Evolutionary conservation across 2,797 vertebrate species (phyloP), one percentile per base, ranked within the genome.

Genomic region (Coluber constrictor): DNA sequence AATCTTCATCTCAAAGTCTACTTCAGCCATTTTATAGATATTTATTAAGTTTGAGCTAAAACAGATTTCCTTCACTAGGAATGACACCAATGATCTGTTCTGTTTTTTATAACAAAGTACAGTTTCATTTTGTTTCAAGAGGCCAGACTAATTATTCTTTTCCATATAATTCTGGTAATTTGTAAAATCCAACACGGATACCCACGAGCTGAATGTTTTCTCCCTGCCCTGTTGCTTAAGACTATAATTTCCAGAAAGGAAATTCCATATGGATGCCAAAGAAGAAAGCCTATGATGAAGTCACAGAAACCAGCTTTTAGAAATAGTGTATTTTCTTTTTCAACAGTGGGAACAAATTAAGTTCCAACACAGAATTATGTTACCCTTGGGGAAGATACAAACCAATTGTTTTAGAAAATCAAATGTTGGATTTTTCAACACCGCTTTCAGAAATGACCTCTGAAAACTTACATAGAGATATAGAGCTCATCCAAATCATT

Each of bases 231-330:
- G 4, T 95, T 89, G 90, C 25, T 9, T 23, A 3, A 0, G 70
- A 29, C 92, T 91, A 43, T 91, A 92, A 56, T 90, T 43, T 51
- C 87, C 56, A 87, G 47, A 55, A 32, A 56, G 90, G 92, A 47
- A 37, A 93, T 86, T 12, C 51, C 66, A n/a, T 43, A 57, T 94
- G 95, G 90, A 12, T 88, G 91, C 2, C 57, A 47, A 1, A 1
- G 5, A 94, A 92, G 11, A 63, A 6, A 32, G 92, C 55, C 63
- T 90, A 47, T 88, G 92, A 93, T 94, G 91, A 92, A 90, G 87
- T 29, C 12, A 90, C 47, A 89, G 54, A 54, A 43, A 9, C 57
- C 90, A 37, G 23, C 51, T 4, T 94, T 94, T 93, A 60, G 29
- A 92, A 94, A 92, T 32, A 89, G 54, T 57, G 3, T 20, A 90